phyloP scores from a whole-genome alignment of 2,888 invertebrate genomes.

The Petrolisthes manimaculis region DNA sequence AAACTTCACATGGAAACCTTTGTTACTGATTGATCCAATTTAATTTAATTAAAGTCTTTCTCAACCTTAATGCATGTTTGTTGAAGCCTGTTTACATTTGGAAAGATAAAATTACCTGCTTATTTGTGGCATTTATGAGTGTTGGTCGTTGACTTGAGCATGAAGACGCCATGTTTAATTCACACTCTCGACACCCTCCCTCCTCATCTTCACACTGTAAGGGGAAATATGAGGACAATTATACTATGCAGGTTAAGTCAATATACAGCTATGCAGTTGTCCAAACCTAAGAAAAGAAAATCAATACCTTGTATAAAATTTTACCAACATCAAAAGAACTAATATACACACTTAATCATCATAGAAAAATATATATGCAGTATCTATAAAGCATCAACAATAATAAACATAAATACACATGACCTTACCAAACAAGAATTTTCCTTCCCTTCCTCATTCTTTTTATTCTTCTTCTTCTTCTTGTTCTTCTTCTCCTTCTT shows the following conservation, averaged over 20 bases:
- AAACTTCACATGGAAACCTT: too few relatives aligned
- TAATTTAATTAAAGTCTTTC: too few relatives aligned
- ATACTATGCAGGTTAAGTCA: too few relatives aligned
- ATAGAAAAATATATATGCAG: background rate
- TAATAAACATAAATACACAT: background rate
- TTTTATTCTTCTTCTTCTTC: conserved; percentile 62
- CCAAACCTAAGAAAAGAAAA: too few relatives aligned
- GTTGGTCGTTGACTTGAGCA: conserved; percentile 47
- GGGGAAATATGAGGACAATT: background rate
- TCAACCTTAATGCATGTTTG: too few relatives aligned
- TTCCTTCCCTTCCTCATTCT: conserved; percentile 59
- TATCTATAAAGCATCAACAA: background rate
- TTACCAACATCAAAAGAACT: too few relatives aligned
- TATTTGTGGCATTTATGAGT: conserved; percentile 52
- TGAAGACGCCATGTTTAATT: conserved; percentile 46
- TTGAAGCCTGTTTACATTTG: background rate
- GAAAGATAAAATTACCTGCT: conserved; percentile 35
- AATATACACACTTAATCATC: too few relatives aligned
- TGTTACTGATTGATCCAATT: too few relatives aligned
- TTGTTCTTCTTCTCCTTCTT: conserved; percentile 61
- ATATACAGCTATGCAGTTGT: too few relatives aligned
- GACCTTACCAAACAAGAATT: conserved; percentile 49
- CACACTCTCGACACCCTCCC: conserved; percentile 53
- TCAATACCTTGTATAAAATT: too few relatives aligned
- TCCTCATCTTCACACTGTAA: conserved; percentile 52